phyloP scores from a whole-genome alignment of 2,113 vertebrate genomes.

The Sturnus vulgaris region DNA sequence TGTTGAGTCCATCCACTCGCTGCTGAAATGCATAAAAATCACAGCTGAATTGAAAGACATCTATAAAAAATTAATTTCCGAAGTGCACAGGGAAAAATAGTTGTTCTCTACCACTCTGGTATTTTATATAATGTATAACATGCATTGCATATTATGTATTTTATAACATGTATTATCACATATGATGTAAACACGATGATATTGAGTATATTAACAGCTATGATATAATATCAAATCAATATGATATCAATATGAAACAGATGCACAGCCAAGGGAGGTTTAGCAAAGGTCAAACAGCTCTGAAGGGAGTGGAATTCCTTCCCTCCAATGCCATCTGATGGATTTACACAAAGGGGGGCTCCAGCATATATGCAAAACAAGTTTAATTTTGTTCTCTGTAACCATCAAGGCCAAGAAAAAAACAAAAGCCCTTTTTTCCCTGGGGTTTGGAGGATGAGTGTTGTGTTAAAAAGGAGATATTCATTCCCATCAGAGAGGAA shows the following conservation, averaged over 20 bases:
- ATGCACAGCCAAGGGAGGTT: background rate
- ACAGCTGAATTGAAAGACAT: background rate
- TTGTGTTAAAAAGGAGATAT: background rate
- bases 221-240: rapidly evolving
- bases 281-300: background rate
- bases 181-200: background rate
- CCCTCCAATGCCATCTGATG: background rate
- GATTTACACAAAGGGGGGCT: background rate
- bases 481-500: background rate
- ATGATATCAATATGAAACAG: rapidly evolving
- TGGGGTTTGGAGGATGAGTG: background rate
- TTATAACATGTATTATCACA: background rate
- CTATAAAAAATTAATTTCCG: background rate
- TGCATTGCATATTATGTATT: background rate
- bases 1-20: rapidly evolving
- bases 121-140: background rate
- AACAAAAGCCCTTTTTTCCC: background rate
- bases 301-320: background rate
- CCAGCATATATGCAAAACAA: background rate
- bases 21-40: background rate
- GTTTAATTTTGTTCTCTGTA: background rate
- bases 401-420: background rate
- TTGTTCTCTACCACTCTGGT: rapidly evolving
- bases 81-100: rapidly evolving
- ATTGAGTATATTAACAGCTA: background rate